Percentiles rank a stretch among this genome's conserved stretches.
Conservation (phyloP, 64 coral and sea anemone species). For the Stichodactyla helianthus region DNA sequence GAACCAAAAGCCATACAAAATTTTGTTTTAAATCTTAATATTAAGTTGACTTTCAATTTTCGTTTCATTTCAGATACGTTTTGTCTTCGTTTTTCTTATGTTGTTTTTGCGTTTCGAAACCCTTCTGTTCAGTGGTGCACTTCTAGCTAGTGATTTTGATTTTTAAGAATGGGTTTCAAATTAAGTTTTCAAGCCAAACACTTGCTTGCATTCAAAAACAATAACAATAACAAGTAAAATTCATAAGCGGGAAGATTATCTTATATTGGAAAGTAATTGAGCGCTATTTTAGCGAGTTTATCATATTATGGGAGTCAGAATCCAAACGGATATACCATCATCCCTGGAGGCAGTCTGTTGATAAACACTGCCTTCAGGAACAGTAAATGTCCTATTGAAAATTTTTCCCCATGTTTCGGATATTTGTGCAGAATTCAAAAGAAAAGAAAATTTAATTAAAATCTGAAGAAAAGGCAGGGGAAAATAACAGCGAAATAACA, state of each 20-base stretch:
- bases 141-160: not conserved
- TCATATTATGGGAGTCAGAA: slow-evolving; percentile 4
- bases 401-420: not conserved
- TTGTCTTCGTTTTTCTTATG: no score
- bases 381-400: not conserved
- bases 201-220: not conserved
- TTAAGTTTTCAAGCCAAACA: not conserved
- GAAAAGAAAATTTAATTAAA: slow-evolving; percentile 4
- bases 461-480: not conserved
- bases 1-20: not conserved
- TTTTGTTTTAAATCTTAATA: not conserved
- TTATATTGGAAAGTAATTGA: slow-evolving; percentile 26
- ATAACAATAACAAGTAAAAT: not conserved
- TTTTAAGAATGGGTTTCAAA: not conserved
- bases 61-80: no score
- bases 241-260: slow-evolving; percentile 14
- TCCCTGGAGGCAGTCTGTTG: not conserved
- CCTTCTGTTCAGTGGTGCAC: not conserved
- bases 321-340: slow-evolving; percentile 9
- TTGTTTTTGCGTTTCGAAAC: no score
- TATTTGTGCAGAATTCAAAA: not conserved
- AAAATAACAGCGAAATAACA: not conserved
- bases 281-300: slow-evolving; percentile 18
- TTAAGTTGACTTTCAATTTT: no score
- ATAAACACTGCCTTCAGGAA: not conserved